phyloP scores from a whole-genome alignment of 2,113 vertebrate genomes.

The Neolamprologus sp. region DNA sequence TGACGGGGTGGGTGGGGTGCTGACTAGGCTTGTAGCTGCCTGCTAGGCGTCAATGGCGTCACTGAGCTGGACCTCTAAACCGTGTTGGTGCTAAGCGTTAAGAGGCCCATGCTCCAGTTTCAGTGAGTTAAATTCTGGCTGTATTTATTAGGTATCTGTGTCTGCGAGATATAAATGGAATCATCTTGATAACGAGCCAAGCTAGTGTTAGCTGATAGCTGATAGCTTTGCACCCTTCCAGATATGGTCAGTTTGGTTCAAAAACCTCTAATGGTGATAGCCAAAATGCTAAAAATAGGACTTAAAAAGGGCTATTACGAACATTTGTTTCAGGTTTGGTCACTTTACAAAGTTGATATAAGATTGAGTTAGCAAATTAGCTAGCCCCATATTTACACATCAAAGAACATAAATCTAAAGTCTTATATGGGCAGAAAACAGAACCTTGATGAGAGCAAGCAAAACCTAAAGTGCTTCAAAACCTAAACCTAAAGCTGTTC shows the following conservation, averaged over 20 bases:
- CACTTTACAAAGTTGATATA: background rate
- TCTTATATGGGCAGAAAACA: background rate
- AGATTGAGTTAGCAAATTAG: background rate
- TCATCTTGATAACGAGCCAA: background rate
- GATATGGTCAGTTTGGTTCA: background rate
- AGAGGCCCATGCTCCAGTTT: background rate
- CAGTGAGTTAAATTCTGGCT: background rate
- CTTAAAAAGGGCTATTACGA: background rate
- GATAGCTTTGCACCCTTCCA: background rate
- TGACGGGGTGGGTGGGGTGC: background rate
- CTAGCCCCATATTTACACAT: background rate
- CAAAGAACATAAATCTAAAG: background rate
- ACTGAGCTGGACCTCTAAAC: background rate
- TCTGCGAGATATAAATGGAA: background rate
- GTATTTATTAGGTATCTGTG: background rate
- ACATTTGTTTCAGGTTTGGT: background rate
- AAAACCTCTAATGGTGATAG: background rate
- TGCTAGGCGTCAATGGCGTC: background rate
- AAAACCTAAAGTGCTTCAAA: background rate
- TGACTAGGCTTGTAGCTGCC: background rate
- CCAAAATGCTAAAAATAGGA: background rate
- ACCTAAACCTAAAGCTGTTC: background rate
- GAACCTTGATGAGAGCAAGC: background rate
- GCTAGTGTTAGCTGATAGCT: background rate
- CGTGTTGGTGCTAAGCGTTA: background rate